Evolutionary conservation across 2,113 vertebrate genomes (phyloP), one percentile per base, ranked within the genome.

Genomic region (Toxotes chatareus): DNA sequence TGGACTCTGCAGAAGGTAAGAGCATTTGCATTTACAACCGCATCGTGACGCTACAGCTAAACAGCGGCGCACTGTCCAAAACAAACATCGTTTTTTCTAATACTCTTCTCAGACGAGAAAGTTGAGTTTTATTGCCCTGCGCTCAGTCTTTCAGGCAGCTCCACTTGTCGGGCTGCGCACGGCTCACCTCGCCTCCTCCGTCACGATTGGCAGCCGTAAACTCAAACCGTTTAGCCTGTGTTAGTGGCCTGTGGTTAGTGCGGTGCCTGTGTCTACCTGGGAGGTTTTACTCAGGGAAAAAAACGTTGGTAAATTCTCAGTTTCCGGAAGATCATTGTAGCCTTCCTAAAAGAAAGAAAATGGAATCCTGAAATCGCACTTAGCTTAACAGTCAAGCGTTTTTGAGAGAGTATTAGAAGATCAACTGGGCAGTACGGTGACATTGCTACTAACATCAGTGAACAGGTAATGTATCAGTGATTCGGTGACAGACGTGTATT

Each of bases 321-420:
- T 89, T 93, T 93, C 93, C 94, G 93, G 92, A 85, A 91, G 55
- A 90, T 87, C 82, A 61, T 82, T 83, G 73, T 88, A 83, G 83
- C 57, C 63, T 83, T 90, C 86, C 84, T 77, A 75, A 85, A 92
- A 93, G 91, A 94, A 92, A 95, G 93, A 94, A 94, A 94, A 94
- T 95, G 94, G 93, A 94, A 88, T 78, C 93, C 89, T 93, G 88
- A 92, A 89, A 83, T 88, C 88, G 85, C 64, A 87, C 42, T 82
- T 66, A 77, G 82, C 82, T 73, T 55, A 83, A 76, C 74, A 81
- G 71, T 64, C 38, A 59, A 71, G 74, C 83, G 36, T 49, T 76
- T 82, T 71, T 72, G 66, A 47, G 46, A 87, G 27, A 81, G 34
- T 79, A 61, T 70, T 17, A 47, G 42, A 79, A 64, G 49, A 84